These are phyloP conservation scores for Xiphophorus hellerii DNA, from an alignment of 2,113 vertebrate species.

Conservation along the genomic window DNA sequence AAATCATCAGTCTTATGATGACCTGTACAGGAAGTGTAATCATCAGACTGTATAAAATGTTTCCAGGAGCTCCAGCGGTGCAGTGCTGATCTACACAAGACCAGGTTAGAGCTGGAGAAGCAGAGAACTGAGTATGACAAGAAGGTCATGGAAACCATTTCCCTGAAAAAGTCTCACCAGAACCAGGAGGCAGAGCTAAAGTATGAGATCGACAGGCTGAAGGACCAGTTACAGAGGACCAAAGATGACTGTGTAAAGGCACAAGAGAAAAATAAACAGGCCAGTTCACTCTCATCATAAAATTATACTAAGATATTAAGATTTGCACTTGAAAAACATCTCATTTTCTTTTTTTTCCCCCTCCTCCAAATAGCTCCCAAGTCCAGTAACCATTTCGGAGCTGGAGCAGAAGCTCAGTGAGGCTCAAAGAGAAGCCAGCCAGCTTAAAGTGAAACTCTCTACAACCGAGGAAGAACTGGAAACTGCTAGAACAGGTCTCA, in stretches of 20 bases:
- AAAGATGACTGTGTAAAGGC: conserved; percentile 80
- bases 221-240: conserved; percentile 78
- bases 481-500: conserved; percentile 79
- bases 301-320: not conserved
- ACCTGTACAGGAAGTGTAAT: not conserved
- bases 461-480: conserved; percentile 81
- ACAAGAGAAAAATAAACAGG: conserved; percentile 78
- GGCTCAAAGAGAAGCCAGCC: conserved; percentile 76
- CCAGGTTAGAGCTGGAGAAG: conserved; percentile 74
- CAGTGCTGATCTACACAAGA: conserved; percentile 76
- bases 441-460: conserved; percentile 81
- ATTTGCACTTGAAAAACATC: not conserved
- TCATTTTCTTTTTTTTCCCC: not conserved
- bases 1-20: too few relatives aligned
- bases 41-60: not conserved
- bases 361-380: conserved; percentile 74
- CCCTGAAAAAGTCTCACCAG: conserved; percentile 83
- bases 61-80: conserved; percentile 81
- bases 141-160: conserved; percentile 85
- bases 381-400: conserved; percentile 79
- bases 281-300: conserved; percentile 25
- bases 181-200: conserved; percentile 81
- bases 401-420: conserved; percentile 82
- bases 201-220: conserved; percentile 78
- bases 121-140: conserved; percentile 75